Conservation (phyloP, 2,113 vertebrate genomes). For the Eptatretus burgeri region DNA sequence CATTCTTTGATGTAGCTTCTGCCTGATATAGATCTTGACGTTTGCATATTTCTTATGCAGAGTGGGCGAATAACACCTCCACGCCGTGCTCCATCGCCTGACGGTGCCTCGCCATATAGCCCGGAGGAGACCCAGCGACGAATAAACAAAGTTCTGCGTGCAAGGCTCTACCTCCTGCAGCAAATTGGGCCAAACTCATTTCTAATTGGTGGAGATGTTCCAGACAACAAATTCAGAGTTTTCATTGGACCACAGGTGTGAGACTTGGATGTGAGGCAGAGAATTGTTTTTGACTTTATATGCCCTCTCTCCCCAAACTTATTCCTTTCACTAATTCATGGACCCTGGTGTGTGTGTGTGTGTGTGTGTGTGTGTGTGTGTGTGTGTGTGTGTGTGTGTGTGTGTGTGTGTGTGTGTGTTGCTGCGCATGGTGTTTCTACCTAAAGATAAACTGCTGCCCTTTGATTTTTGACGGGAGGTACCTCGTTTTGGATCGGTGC, state of each 20-base stretch:
- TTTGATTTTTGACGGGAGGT: too few relatives aligned
- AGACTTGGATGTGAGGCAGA: neutral
- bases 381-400: slow-evolving; percentile 1
- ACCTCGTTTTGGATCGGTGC: too few relatives aligned
- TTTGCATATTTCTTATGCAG: slow-evolving; percentile 17
- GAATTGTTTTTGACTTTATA: too few relatives aligned
- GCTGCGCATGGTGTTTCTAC: neutral
- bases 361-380: neutral
- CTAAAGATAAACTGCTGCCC: too few relatives aligned
- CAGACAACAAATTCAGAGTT: slow-evolving; percentile 60
- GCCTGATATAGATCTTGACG: too few relatives aligned
- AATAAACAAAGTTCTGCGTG: slow-evolving; percentile 56
- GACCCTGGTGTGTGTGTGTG: neutral
- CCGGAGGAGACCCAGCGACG: slow-evolving; percentile 47
- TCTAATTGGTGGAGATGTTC: slow-evolving; percentile 49
- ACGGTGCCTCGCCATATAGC: slow-evolving; percentile 51
- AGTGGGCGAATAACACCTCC: slow-evolving; percentile 47
- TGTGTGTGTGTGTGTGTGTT: neutral
- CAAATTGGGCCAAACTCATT: slow-evolving; percentile 64
- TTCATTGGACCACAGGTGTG: slow-evolving; percentile 56
- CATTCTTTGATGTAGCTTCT: too few relatives aligned
- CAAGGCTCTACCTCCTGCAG: slow-evolving; percentile 42
- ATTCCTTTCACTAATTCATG: too few relatives aligned
- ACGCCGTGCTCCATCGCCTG: slow-evolving; percentile 44
- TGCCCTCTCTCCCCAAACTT: too few relatives aligned